Evolutionary conservation across 2,888 invertebrate species (phyloP).

Genomic region (Drosophila rubida): DNA sequence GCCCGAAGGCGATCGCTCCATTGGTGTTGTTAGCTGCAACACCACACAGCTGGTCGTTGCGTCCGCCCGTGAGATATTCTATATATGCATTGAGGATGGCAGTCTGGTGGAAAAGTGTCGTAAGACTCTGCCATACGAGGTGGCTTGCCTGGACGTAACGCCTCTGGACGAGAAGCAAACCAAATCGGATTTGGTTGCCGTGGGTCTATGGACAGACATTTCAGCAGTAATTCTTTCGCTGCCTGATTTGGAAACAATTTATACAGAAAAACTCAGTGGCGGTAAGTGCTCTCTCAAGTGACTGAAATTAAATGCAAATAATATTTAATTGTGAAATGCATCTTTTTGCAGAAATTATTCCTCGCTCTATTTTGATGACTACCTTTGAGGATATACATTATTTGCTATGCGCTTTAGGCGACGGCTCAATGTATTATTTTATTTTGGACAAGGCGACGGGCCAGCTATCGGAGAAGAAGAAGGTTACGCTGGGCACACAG

Average conservation of each 20-base stretch:
- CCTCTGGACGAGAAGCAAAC: slow-evolving; percentile 88
- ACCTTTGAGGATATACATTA: slow-evolving; percentile 96
- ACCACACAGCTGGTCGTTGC: slow-evolving; percentile 92
- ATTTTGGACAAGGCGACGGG: slow-evolving; percentile 91
- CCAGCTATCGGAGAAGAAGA: slow-evolving; percentile 93
- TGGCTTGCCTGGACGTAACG: slow-evolving; percentile 97
- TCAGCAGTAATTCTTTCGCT: slow-evolving; percentile 94
- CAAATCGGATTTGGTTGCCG: slow-evolving; percentile 91
- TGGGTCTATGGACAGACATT: slow-evolving; percentile 99
- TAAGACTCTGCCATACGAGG: slow-evolving; percentile 94
- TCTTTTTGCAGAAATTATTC: slow-evolving; percentile 93
- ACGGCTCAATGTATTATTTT: slow-evolving; percentile 99
- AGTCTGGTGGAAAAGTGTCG: slow-evolving; percentile 88
- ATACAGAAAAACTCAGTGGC: slow-evolving; percentile 95
- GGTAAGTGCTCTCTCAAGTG: slow-evolving; percentile 85
- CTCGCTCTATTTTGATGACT: slow-evolving; percentile 97
- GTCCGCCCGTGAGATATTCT: slow-evolving; percentile 94
- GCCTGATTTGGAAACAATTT: slow-evolving; percentile 92
- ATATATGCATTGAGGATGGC: slow-evolving; percentile 90
- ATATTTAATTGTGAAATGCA: neutral
- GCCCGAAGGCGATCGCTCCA: slow-evolving; percentile 89
- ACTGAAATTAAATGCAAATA: neutral
- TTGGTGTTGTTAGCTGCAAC: slow-evolving; percentile 95
- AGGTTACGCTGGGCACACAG: slow-evolving; percentile 98
- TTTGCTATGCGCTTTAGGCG: slow-evolving; percentile 96